These are phyloP conservation scores for Martes flavigula DNA, from an alignment of 2,797 vertebrate species.

Conservation along the genomic window DNA sequence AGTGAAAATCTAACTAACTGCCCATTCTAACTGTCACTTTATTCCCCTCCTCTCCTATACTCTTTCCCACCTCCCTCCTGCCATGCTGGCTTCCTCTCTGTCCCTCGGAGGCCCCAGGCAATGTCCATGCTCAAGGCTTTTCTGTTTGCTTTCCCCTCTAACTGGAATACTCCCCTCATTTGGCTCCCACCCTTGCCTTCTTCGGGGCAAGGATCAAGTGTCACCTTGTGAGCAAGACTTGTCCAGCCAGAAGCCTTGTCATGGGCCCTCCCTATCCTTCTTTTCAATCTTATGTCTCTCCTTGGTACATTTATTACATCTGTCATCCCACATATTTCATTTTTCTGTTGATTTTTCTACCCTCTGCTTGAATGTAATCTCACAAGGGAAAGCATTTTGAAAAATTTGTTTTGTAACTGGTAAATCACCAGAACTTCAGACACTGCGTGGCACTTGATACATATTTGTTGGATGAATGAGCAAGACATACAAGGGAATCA, in stretches of 20 bases:
- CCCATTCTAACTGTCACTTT: not conserved
- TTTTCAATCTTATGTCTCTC: not conserved
- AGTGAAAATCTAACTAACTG: not conserved
- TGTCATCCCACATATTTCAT: not conserved
- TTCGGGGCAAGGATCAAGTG: not conserved
- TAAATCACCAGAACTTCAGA: not conserved
- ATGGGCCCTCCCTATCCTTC: too few relatives aligned
- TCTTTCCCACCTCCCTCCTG: not conserved
- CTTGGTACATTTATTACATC: not conserved
- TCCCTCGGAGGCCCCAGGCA: not conserved
- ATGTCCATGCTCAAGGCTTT: not conserved
- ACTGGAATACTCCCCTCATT: not conserved
- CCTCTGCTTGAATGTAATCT: not conserved
- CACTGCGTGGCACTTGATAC: not conserved
- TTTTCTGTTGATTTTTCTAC: not conserved
- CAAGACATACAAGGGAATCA: not conserved
- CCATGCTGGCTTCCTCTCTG: not conserved
- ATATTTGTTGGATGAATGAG: not conserved
- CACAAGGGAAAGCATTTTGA: not conserved
- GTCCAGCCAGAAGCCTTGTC: too few relatives aligned
- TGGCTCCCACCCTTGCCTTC: not conserved
- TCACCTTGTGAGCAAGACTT: not conserved
- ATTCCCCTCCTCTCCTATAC: too few relatives aligned
- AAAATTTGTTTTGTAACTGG: too few relatives aligned
- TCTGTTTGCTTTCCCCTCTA: not conserved